A percentile compares a stretch with the other conserved stretches of the same genome.
phyloP scores from a whole-genome alignment of 2,888 invertebrate genomes.

The Hedya salicella region DNA sequence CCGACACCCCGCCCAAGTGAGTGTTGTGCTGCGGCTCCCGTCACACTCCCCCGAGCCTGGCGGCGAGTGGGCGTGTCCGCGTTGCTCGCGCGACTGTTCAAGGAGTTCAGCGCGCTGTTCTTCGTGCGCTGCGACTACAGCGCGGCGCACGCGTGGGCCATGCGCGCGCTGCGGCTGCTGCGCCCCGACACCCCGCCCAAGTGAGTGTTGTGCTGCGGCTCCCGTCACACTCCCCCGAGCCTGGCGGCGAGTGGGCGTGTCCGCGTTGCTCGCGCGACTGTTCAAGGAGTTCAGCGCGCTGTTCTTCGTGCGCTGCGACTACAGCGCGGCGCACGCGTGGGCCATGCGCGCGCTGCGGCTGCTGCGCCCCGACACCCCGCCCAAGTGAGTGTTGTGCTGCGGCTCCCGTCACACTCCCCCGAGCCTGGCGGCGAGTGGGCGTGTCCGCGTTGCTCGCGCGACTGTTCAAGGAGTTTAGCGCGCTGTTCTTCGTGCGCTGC shows the following conservation, averaged over 20 bases:
- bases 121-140: conserved; percentile 95
- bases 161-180: conserved; percentile 89
- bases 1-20: conserved; percentile 86
- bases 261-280: conserved; percentile 86
- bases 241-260: conserved; percentile 63
- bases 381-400: conserved; percentile 86
- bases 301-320: conserved; percentile 94
- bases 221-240: too few relatives aligned
- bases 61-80: conserved; percentile 65
- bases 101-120: conserved; percentile 92
- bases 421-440: conserved; percentile 63
- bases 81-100: conserved; percentile 89
- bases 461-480: conserved; percentile 93
- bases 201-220: too few relatives aligned
- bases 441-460: conserved; percentile 85
- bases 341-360: conserved; percentile 90
- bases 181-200: conserved; percentile 86
- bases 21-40: conserved; percentile 46
- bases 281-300: conserved; percentile 93
- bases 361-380: conserved; percentile 86
- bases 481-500: conserved; percentile 92
- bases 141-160: conserved; percentile 91
- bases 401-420: too few relatives aligned
- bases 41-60: too few relatives aligned
- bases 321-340: conserved; percentile 92